Percentiles rank a stretch among this genome's conserved stretches.
Evolutionary conservation across 2,888 invertebrate genomes (phyloP).

Genomic region (Netelia virgata): DNA sequence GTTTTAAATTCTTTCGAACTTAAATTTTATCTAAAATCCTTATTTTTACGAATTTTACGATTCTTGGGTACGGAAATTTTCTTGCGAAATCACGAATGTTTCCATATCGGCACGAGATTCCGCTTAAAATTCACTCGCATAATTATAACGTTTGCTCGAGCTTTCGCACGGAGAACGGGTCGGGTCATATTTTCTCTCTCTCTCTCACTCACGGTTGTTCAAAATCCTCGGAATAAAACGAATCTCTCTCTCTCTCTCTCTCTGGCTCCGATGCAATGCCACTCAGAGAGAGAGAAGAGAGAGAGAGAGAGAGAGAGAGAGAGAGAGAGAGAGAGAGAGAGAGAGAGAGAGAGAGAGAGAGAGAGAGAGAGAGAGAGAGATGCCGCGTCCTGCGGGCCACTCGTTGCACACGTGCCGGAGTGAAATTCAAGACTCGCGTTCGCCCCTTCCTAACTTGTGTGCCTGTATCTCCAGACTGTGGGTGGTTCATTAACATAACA

Average conservation of each 20-base stretch:
- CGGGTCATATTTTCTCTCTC: slow-evolving; percentile 33
- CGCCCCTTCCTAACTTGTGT: slow-evolving; percentile 18
- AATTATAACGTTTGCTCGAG: slow-evolving; percentile 52
- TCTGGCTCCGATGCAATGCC: neutral
- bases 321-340: neutral
- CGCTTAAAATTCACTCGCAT: neutral
- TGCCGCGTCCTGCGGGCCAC: neutral
- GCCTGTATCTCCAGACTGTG: slow-evolving; percentile 40
- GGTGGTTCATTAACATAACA: slow-evolving; percentile 79
- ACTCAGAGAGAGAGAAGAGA: neutral
- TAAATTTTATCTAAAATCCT: no score
- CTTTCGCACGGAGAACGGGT: neutral
- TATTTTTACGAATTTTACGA: no score
- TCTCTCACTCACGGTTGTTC: slow-evolving; percentile 34
- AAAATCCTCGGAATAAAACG: slow-evolving; percentile 41
- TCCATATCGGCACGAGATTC: neutral
- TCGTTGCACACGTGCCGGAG: slow-evolving; percentile 63
- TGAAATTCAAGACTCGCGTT: slow-evolving; percentile 52
- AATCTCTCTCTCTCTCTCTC: neutral
- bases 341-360: neutral
- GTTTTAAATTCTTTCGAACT: no score
- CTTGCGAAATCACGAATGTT: neutral
- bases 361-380: neutral
- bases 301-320: neutral
- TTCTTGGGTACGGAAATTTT: neutral